Evolutionary conservation across 2,113 vertebrate species (phyloP).

Genomic region (Carassius auratus): DNA sequence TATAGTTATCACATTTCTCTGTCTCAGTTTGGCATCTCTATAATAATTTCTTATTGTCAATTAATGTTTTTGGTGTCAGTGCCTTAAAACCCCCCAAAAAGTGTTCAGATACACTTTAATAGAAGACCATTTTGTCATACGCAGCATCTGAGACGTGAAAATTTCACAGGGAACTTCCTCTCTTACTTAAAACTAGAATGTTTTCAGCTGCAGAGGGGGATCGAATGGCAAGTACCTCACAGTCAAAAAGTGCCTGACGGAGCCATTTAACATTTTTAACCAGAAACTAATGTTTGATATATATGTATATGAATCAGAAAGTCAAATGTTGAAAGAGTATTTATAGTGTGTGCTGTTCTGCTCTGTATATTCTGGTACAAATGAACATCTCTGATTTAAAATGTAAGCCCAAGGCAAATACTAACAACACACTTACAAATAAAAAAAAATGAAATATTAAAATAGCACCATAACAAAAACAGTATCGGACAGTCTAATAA

Average conservation of each 20-base stretch:
- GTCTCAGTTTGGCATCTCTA: not conserved
- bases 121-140: slow-evolving; percentile 32
- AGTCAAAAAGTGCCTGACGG: slow-evolving; percentile 41
- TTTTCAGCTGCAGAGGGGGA: slow-evolving; percentile 50
- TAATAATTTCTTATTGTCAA: no score
- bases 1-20: not conserved
- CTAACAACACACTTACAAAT: slow-evolving; percentile 38
- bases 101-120: slow-evolving; percentile 35
- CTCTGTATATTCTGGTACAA: not conserved
- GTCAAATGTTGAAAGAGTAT: not conserved
- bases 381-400: not conserved
- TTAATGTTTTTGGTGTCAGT: not conserved
- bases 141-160: slow-evolving; percentile 11
- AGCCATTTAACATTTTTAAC: not conserved
- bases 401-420: not conserved
- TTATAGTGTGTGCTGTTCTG: not conserved
- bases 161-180: slow-evolving; percentile 58
- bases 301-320: slow-evolving; percentile 2
- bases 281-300: not conserved
- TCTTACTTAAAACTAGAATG: slow-evolving; percentile 57
- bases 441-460: slow-evolving; percentile 43
- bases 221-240: slow-evolving; percentile 52
- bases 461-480: slow-evolving; percentile 68
- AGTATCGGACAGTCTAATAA: not conserved
- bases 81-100: not conserved